Conservation (phyloP, 2,797 vertebrate genomes). For the Pseudocheirus occidentalis region DNA sequence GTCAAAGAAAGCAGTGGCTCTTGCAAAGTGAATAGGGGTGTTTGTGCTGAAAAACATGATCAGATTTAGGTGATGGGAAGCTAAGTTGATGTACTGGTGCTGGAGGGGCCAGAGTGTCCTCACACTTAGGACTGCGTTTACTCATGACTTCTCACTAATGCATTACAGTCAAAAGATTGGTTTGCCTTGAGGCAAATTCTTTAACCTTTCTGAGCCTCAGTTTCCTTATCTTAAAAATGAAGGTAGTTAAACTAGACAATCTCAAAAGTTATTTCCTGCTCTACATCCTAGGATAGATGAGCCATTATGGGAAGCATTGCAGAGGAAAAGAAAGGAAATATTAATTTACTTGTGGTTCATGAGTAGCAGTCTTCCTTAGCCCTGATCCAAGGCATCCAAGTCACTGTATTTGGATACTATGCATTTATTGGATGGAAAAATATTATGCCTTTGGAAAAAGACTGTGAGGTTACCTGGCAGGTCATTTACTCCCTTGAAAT, state of each 20-base stretch:
- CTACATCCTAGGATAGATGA: not conserved
- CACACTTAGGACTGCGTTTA: not conserved
- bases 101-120: not conserved
- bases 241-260: not conserved
- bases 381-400: not conserved
- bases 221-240: not conserved
- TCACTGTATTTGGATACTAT: not conserved
- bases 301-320: not conserved
- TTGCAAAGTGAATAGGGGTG: not conserved
- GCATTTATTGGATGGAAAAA: not conserved
- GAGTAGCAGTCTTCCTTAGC: not conserved
- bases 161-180: not conserved
- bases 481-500: not conserved
- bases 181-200: not conserved
- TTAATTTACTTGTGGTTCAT: not conserved
- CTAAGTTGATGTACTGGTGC: not conserved
- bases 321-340: not conserved
- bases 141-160: not conserved
- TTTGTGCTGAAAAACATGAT: not conserved
- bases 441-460: not conserved
- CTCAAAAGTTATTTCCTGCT: not conserved
- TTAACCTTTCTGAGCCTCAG: not conserved
- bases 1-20: not conserved
- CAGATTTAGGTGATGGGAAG: not conserved
- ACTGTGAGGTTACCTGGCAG: not conserved